These are phyloP conservation scores for Ceyx melanurus DNA, from an alignment of 2,113 vertebrate species.

Conservation along the genomic window DNA sequence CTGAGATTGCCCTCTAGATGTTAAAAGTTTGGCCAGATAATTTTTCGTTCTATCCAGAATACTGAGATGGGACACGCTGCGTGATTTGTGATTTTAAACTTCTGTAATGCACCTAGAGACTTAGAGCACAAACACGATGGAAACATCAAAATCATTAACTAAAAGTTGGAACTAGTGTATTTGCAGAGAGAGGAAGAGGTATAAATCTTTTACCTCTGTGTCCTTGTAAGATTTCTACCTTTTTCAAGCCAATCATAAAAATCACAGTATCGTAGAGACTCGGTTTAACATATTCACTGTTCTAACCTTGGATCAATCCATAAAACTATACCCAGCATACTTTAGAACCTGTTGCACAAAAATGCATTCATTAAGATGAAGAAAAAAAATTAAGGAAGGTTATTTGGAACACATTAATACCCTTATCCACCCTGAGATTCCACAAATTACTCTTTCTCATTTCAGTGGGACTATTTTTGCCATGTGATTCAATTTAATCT, in stretches of 20 bases:
- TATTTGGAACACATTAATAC: neutral
- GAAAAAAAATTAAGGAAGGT: neutral
- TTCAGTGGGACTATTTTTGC: neutral
- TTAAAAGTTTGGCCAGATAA: slow-evolving; percentile 20
- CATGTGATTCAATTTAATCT: neutral
- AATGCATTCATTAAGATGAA: neutral
- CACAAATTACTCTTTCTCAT: neutral
- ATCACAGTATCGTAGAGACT: neutral
- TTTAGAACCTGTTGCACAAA: neutral
- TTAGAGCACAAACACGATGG: neutral
- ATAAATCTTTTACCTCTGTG: neutral
- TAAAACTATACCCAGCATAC: neutral
- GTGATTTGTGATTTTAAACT: neutral
- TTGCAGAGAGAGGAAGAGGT: neutral
- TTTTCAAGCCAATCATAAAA: neutral
- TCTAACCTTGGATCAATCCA: neutral
- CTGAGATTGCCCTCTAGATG: slow-evolving; percentile 57
- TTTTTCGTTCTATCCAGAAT: neutral
- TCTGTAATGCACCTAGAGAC: neutral
- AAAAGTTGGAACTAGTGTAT: neutral
- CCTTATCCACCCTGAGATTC: neutral
- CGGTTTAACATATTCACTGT: neutral
- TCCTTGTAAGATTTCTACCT: neutral
- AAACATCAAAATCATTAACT: neutral
- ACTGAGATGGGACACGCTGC: neutral